Conservation (phyloP, 1,140 invertebrate species). For the Paraescarpia echinospica region DNA sequence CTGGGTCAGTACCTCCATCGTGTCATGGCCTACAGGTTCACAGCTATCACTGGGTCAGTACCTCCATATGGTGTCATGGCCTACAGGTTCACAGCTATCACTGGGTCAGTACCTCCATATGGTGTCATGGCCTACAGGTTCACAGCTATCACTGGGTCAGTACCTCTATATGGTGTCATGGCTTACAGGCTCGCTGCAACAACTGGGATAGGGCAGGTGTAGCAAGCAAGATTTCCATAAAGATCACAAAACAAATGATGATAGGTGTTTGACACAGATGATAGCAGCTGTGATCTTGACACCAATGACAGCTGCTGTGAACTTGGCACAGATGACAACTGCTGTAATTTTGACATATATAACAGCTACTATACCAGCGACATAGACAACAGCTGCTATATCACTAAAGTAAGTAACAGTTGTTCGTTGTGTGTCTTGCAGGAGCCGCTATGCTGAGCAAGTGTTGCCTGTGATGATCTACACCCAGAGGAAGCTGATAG, state of each 20-base stretch:
- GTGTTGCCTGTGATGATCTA: constrained; percentile 52
- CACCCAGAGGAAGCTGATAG: constrained; percentile 51
- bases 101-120: no score
- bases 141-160: no score
- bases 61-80: no score
- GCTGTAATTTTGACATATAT: neutral
- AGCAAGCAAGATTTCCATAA: no score
- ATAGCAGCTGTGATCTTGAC: neutral
- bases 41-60: no score
- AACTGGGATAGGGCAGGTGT: no score
- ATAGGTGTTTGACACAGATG: neutral
- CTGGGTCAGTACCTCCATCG: no score
- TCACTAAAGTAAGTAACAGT: neutral
- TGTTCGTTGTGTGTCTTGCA: constrained; percentile 34
- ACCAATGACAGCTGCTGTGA: neutral
- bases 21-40: no score
- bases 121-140: no score
- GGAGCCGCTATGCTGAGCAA: constrained; percentile 54
- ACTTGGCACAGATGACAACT: neutral
- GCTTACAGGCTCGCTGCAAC: no score
- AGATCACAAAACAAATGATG: neutral
- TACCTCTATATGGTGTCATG: no score
- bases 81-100: no score
- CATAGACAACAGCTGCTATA: neutral
- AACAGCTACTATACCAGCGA: neutral